A percentile compares a stretch with the other conserved stretches of the same genome.
phyloP scores from a whole-genome alignment of 2,113 vertebrate genomes.

The Myxocyprinus asiaticus region DNA sequence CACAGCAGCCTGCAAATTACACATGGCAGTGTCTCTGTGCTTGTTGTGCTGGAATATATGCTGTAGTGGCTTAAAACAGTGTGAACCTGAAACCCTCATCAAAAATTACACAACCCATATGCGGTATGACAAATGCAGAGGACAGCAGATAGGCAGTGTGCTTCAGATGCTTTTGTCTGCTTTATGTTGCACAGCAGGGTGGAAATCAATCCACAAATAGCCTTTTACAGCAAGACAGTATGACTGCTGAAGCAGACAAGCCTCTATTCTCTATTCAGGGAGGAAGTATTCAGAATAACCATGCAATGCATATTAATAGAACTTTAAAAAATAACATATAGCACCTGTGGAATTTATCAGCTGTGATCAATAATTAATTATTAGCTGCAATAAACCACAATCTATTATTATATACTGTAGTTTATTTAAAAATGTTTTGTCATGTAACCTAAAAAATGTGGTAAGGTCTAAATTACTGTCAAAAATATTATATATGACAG shows the following conservation, averaged over 20 bases:
- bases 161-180: constrained; percentile 26
- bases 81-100: constrained; percentile 34
- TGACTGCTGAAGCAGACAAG: constrained; percentile 48
- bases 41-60: constrained; percentile 11
- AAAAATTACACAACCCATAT: constrained; percentile 47
- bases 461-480: too few relatives aligned
- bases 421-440: too few relatives aligned
- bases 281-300: constrained; percentile 1
- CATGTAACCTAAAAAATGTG: too few relatives aligned
- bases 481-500: too few relatives aligned
- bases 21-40: constrained; percentile 7
- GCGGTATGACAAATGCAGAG: constrained; percentile 44
- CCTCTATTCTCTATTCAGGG: constrained; percentile 37
- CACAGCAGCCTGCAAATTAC: constrained; percentile 14
- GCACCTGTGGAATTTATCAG: too few relatives aligned
- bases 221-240: constrained; percentile 45
- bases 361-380: too few relatives aligned
- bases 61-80: constrained; percentile 9
- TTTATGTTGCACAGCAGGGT: constrained; percentile 54
- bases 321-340: not conserved
- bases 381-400: too few relatives aligned
- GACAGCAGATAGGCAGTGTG: constrained; percentile 26
- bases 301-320: not conserved
- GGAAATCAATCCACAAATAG: constrained; percentile 52
- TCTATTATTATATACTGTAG: too few relatives aligned